Conservation (phyloP, 1,140 invertebrate species). For the Pristionchus pacificus region DNA sequence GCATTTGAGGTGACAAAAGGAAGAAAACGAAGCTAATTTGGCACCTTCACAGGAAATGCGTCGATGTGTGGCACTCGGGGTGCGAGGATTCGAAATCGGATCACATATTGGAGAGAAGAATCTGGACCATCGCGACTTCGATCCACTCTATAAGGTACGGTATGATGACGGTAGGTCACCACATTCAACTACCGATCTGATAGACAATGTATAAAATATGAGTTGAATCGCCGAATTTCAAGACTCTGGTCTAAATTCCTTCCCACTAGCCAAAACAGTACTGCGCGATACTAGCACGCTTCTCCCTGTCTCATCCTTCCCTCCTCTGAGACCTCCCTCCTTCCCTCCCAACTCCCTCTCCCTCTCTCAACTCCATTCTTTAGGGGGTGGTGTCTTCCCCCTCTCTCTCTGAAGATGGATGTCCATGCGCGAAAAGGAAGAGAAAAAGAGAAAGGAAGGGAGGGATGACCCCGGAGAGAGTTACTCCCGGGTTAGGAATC, state of each 20-base stretch:
- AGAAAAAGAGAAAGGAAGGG: no score
- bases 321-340: no score
- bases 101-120: constrained; percentile 68
- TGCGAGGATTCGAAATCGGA: constrained; percentile 65
- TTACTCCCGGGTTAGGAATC: no score
- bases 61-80: constrained; percentile 61
- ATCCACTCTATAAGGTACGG: constrained; percentile 64
- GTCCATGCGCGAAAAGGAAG: no score
- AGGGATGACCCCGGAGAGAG: no score
- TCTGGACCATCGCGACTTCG: constrained; percentile 63
- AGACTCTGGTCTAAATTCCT: neutral
- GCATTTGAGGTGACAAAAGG: no score
- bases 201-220: constrained; percentile 1
- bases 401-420: no score
- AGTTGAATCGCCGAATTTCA: neutral
- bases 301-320: neutral
- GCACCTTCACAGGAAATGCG: constrained; percentile 59
- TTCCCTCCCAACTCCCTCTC: no score
- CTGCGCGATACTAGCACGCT: neutral
- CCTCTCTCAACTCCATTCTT: no score
- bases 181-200: neutral
- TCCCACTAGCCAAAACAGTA: neutral
- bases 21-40: no score
- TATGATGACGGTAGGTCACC: neutral
- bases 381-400: no score